Evolutionary conservation across 2,797 vertebrate species (phyloP).

Genomic region (Tachyglossus aculeatus): DNA sequence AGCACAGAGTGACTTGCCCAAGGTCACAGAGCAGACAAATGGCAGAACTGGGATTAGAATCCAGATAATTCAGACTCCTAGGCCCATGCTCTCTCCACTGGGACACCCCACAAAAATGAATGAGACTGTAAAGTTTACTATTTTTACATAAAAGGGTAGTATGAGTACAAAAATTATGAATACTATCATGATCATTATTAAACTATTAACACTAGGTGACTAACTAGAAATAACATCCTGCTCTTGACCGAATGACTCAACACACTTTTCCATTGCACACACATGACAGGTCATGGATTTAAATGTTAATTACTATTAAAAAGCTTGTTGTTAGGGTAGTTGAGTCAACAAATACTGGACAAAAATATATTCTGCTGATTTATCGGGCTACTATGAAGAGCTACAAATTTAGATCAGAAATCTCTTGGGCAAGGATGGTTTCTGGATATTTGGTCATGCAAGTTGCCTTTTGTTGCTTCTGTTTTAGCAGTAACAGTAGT

Average conservation of each 20-base stretch:
- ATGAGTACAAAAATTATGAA: not conserved
- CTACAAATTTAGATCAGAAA: not conserved
- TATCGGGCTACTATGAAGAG: constrained; percentile 36
- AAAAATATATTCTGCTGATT: constrained; percentile 50
- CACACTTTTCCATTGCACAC: not conserved
- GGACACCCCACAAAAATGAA: not conserved
- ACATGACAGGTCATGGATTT: not conserved
- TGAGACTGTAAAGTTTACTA: not conserved
- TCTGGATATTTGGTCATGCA: too few species aligned
- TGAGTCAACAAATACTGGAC: constrained; percentile 42
- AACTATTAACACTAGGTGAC: not conserved
- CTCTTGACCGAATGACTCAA: not conserved
- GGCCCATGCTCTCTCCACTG: too few species aligned
- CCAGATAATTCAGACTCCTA: too few species aligned
- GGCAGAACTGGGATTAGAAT: too few species aligned
- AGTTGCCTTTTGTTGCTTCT: too few species aligned
- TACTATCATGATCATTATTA: not conserved
- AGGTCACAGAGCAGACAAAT: too few species aligned
- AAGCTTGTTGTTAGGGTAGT: constrained; percentile 22
- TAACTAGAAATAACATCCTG: too few species aligned
- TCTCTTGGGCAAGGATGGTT: constrained; percentile 13
- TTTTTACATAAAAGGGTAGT: not conserved
- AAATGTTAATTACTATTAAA: not conserved
- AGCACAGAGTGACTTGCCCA: too few species aligned
- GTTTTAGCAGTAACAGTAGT: too few species aligned